A percentile compares a stretch with the other conserved stretches of the same genome.
Evolutionary conservation across 2,888 invertebrate species (phyloP).

Genomic region (Noctua pronuba): DNA sequence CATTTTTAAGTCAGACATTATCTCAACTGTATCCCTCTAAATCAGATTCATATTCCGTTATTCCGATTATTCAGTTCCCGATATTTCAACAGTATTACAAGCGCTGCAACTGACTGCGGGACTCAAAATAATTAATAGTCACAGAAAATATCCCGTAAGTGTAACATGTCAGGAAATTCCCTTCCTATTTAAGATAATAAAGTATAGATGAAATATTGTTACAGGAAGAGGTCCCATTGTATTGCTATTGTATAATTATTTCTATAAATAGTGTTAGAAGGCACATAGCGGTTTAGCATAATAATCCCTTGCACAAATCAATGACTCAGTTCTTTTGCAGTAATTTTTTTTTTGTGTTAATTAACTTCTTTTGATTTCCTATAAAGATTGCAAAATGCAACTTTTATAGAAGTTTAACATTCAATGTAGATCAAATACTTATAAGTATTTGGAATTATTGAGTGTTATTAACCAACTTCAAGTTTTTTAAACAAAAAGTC

Average conservation of each 20-base stretch:
- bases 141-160: too few relatives aligned
- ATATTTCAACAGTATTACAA: too few relatives aligned
- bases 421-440: not conserved
- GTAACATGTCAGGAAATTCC: not conserved
- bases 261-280: slow-evolving; percentile 17
- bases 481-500: not conserved
- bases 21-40: too few relatives aligned
- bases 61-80: too few relatives aligned
- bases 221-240: not conserved
- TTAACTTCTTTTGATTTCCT: not conserved
- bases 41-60: too few relatives aligned
- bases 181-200: not conserved
- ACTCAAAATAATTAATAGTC: too few relatives aligned
- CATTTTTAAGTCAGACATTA: too few relatives aligned
- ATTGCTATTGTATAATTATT: slow-evolving; percentile 6
- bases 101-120: too few relatives aligned
- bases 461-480: not conserved
- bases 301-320: slow-evolving; percentile 52
- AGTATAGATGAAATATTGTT: not conserved
- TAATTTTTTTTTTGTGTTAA: not conserved
- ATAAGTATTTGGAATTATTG: not conserved
- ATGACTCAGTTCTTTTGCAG: slow-evolving; percentile 3
- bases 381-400: not conserved
- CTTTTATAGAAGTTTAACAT: not conserved
- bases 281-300: slow-evolving; percentile 39